Evolutionary conservation across 2,888 invertebrate genomes (phyloP), one percentile per base, ranked within the genome.

Genomic region (Leptinotarsa haldemani): DNA sequence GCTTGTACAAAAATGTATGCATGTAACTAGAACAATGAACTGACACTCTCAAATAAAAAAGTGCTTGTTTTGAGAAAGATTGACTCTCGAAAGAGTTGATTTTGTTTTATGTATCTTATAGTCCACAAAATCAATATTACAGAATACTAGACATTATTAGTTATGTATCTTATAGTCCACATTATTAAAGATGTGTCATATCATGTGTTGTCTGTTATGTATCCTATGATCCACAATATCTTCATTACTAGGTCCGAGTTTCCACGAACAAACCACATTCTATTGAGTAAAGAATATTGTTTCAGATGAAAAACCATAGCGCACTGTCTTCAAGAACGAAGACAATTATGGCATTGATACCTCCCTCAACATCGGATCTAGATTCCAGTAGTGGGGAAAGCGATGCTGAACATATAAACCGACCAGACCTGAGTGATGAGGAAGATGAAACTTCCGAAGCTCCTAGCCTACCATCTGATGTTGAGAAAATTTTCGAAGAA

Each of bases 91-190:
- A 58, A 22, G 16, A 20, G 12, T 58, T 25, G 20, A 58, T 58
- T 58, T 58, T 58, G 58, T 58, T 58, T 58, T 58, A 58, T 58
- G 58, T 58, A 58, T 58, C 58, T 58, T 25, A 58, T 58, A 58
- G 58, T 58, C 58, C 58, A 58, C 58, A 58, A 16, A 16, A 58
- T 58, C 58, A 58, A 22, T 58, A 22, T 58, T 25, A 18, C 20
- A 20, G 20, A 53, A 53, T 18, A 53, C 53, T 53, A 53, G 18
- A 53, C 53, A 18, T 53, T 58, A 58, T 58, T 25, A 16, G 58
- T 58, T 22, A 58, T 58, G 58, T 58, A 58, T 58, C 58, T 12
- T 58, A 58, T 58, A 58, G 58, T 58, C 58, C 58, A 58, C 58
- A 58, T 58, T 12, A 58, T 16, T 58, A 58, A 58, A 12, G 58